A percentile compares a stretch with the other conserved stretches of the same genome.
Conservation (phyloP, 1,140 invertebrate genomes). For the Bacillus rossius region DNA sequence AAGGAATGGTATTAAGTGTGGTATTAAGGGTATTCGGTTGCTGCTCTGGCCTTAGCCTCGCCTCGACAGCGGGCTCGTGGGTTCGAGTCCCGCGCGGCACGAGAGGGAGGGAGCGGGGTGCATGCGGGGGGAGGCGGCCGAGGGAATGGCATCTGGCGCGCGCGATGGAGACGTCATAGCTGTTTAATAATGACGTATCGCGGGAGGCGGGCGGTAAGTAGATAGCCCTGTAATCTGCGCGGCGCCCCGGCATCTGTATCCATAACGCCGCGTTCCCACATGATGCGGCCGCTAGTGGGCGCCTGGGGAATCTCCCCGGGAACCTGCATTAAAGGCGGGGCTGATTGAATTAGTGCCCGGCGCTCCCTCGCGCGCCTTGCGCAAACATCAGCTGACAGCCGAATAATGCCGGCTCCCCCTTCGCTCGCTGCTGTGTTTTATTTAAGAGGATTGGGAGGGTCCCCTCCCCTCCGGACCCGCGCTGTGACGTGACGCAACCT, state of each 20-base stretch:
- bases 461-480: neutral
- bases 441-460: slow-evolving; percentile 11
- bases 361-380: slow-evolving; percentile 3
- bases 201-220: too few relatives aligned
- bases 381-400: slow-evolving; percentile 24
- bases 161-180: neutral
- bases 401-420: slow-evolving; percentile 16
- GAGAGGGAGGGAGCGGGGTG: too few relatives aligned
- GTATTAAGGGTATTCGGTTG: too few relatives aligned
- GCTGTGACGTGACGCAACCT: neutral
- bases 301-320: slow-evolving; percentile 2
- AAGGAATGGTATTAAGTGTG: too few relatives aligned
- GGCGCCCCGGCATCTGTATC: slow-evolving; percentile 7
- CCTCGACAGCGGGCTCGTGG: too few relatives aligned
- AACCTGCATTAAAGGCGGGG: slow-evolving; percentile 18
- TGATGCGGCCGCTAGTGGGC: slow-evolving; percentile 6
- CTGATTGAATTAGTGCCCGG: slow-evolving; percentile 23
- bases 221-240: neutral
- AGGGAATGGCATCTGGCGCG: slow-evolving; percentile 5
- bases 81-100: too few relatives aligned
- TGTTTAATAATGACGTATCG: too few relatives aligned
- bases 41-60: too few relatives aligned
- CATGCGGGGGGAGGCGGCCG: too few relatives aligned
- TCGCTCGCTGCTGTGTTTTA: slow-evolving; percentile 7
- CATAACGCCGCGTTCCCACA: slow-evolving; percentile 9